phyloP scores from a whole-genome alignment of 2,888 invertebrate species.

The Belgica antarctica region DNA sequence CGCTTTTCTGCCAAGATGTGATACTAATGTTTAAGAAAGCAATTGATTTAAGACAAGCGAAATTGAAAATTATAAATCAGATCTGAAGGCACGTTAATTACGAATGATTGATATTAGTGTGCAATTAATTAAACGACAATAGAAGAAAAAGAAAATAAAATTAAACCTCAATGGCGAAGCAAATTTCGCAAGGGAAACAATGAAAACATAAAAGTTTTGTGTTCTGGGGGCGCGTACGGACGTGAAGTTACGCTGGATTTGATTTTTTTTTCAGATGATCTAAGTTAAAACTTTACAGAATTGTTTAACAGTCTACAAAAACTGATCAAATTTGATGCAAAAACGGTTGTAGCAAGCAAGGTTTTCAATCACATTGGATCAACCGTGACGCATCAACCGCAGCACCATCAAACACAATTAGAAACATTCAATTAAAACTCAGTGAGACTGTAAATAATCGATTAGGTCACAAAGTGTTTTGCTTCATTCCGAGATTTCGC shows the following conservation, averaged over 20 bases:
- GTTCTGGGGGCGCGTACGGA: too few species aligned
- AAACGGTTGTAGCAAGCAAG: too few species aligned
- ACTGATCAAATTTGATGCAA: too few species aligned
- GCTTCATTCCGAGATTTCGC: not conserved
- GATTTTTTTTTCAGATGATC: too few species aligned
- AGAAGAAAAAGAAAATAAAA: constrained; percentile 15
- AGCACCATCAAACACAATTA: constrained; percentile 25
- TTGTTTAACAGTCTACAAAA: too few species aligned
- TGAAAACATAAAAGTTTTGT: not conserved
- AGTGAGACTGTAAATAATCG: constrained; percentile 38
- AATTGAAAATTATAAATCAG: not conserved
- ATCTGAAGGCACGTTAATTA: not conserved
- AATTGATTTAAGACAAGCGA: too few species aligned
- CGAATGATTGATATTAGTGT: constrained; percentile 22
- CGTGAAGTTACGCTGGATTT: too few species aligned
- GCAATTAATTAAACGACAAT: constrained; percentile 30
- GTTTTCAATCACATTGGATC: too few species aligned
- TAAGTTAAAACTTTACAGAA: too few species aligned
- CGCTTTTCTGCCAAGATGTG: constrained; percentile 35
- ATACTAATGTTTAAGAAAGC: constrained; percentile 39
- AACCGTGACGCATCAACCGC: too few species aligned
- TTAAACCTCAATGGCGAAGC: not conserved
- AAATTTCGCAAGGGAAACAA: not conserved
- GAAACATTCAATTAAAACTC: constrained; percentile 35
- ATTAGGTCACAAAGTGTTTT: constrained; percentile 7